Evolutionary conservation across 2,797 vertebrate species (phyloP), one percentile per base, ranked within the genome.

Genomic region (Enteromius anoplus): DNA sequence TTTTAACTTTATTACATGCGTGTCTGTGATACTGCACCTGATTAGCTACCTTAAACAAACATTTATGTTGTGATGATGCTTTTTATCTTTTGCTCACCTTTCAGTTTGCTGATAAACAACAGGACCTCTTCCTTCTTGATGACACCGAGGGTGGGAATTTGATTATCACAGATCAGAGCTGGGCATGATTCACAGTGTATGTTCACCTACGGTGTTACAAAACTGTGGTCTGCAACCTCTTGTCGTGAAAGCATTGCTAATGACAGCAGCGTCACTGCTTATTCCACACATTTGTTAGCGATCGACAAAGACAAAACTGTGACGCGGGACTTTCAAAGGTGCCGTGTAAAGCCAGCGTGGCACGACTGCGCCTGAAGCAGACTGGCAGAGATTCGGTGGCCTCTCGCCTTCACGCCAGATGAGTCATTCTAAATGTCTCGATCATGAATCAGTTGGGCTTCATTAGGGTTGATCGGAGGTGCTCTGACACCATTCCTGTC

Each of bases 351-450:
- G 47, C 58, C 55, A 62, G 26, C 14, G 4, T 80, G 37, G 53
- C 45, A 51, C 6, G 3, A 40, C 51, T 23, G 12, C 1, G 29
- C 58, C 32, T 26, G 42, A 40, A 79, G 55, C n/a, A 23, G 65
- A 53, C 11, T 75, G 62, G 23, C 55, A 75, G 34, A 78, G 72
- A 81, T 84, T 79, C 15, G 34, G 6, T 32, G 5, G 10, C 21
- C 23, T 58, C 66, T 70, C 72, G 21, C 51, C 34, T 81, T 60
- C 76, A 45, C 40, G 66, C 60, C 49, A 49, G 71, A 66, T 81
- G 80, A 88, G 53, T 85, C 83, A 84, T 85, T 80, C 21, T 71
- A 75, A 85, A 83, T 75, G 80, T 66, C 77, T 75, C 23, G 15
- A 80, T 83, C 51, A 76, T 82, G 77, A 81, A 66, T 83, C 85